Base-by-base conservation (phyloP, 2,113 vertebrate species). In the Nothoprocta perdicaria region DNA sequence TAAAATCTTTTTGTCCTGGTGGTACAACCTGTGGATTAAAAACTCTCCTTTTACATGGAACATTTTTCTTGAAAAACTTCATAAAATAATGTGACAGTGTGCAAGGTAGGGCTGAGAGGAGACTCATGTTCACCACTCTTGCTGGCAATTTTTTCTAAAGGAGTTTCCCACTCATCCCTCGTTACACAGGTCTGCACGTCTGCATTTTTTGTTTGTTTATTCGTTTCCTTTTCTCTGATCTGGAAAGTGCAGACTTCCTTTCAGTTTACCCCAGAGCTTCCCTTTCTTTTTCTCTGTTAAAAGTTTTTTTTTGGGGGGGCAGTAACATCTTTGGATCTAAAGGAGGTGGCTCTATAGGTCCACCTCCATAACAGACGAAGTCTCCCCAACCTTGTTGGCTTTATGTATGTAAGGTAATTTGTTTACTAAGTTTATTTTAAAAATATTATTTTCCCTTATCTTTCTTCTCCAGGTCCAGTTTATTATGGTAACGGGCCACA, bases 391-490 rank as follows among this genome's bases (percentile, higher is more conserved):
- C n/a, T 35, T 61, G 22, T 80, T 21, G 16, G 71, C 71, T 57
- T 81, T 58, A 15, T 81, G 10, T 35, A 57, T n/a, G 26, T 5
- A 29, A 58, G 35, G 38, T 81, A 67, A 52, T 2, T 67, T 83
- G 27, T 71, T 8, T 83, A 60, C 6, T 45, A 69, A 53, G 16
- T 13, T 45, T 84, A 19, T 66, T 4, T 81, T 74, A 62, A 55
- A 68, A 85, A 9, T 76, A 66, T 94, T 57, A 4, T 27, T 73
- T 74, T 92, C 89, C 24, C 71, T 61, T 38, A 29, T 14, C 38
- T 73, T 86, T 75, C 89, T 89, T 22, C 45, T 94, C n/a, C 92
- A 99, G 99, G 97, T 98, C 85, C 99, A 99, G 97, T 99, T 99
- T 93, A 89, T 98, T 75, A 94, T 99, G 75, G 78, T 99, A 90